Conservation (phyloP, 2,113 vertebrate species). For the Labeo catla region DNA sequence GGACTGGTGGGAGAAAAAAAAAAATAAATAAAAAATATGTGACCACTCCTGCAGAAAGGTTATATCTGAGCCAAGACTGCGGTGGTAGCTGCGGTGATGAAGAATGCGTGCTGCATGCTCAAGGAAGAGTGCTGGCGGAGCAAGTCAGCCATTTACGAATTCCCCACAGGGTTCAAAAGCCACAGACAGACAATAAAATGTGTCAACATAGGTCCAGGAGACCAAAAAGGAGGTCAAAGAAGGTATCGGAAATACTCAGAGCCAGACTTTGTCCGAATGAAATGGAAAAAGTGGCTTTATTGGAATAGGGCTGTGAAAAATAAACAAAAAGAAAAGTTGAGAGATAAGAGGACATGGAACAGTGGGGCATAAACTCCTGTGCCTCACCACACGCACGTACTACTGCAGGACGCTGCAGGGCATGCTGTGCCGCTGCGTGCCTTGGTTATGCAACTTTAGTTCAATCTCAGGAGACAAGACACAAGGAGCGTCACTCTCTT, state of each 20-base stretch:
- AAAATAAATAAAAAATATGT: background rate
- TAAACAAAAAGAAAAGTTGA: background rate
- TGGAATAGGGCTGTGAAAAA: background rate
- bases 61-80: slow-evolving; percentile 43
- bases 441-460: slow-evolving; percentile 67
- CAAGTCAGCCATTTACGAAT: slow-evolving; percentile 23
- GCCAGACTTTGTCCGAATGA: background rate
- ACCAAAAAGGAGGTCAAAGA: background rate
- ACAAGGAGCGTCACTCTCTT: background rate
- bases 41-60: slow-evolving; percentile 10
- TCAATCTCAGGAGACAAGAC: background rate
- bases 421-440: slow-evolving; percentile 58
- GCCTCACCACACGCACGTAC: slow-evolving; percentile 25
- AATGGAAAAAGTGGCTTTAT: background rate
- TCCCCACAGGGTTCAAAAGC: slow-evolving; percentile 3
- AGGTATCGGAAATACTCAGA: background rate
- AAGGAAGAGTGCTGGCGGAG: slow-evolving; percentile 5
- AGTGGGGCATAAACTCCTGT: slow-evolving; percentile 2
- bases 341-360: slow-evolving; percentile 21
- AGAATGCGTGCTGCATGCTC: slow-evolving; percentile 30
- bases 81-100: slow-evolving; percentile 5
- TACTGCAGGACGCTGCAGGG: slow-evolving; percentile 42
- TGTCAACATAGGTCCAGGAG: background rate
- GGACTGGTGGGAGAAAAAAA: background rate
- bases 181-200: slow-evolving; percentile 28